Conservation (phyloP, 2,888 invertebrate species). For the Tetranychus truncatus region DNA sequence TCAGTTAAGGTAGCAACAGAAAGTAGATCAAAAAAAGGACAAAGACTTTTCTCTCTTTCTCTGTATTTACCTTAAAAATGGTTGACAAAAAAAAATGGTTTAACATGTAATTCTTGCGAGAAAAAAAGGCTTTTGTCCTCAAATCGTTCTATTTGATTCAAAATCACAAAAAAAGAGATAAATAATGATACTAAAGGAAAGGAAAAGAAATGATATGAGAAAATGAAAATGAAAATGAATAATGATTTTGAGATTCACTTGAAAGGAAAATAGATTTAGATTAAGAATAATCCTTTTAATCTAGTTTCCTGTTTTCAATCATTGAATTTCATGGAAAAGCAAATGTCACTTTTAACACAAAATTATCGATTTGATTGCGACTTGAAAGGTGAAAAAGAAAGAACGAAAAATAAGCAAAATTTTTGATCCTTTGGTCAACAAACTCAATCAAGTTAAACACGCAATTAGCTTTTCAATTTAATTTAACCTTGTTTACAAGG, state of each 20-base stretch:
- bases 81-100: not conserved
- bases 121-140: not conserved
- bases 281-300: not conserved
- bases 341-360: not conserved
- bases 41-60: not conserved
- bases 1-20: not conserved
- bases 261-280: not conserved
- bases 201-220: not conserved
- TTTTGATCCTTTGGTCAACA: not conserved
- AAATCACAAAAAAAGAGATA: not conserved
- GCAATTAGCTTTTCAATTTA: not conserved
- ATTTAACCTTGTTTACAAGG: not conserved
- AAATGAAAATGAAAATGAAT: not conserved
- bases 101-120: not conserved
- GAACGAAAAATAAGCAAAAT: not conserved
- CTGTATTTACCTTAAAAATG: not conserved
- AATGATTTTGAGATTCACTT: not conserved
- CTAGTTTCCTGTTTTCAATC: not conserved
- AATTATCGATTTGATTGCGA: not conserved
- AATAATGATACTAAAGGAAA: not conserved
- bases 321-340: not conserved
- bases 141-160: not conserved
- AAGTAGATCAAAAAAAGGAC: not conserved
- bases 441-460: not conserved
- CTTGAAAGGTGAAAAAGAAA: too few species aligned